Base-by-base conservation (phyloP, 2,113 vertebrate species). In the Pantherophis guttatus region DNA sequence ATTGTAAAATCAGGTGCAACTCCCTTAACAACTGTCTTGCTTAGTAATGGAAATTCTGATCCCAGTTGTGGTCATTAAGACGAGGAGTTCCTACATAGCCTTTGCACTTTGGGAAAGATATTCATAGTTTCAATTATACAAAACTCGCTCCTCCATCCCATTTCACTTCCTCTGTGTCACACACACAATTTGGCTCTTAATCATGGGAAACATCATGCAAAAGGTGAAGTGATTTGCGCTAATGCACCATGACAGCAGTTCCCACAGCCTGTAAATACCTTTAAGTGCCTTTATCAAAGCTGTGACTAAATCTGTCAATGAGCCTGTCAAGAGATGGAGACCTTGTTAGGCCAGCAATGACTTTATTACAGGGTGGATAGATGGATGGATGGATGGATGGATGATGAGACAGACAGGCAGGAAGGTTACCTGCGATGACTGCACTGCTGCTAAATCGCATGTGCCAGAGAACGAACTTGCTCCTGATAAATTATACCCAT, bases 181-280 rank as follows among this genome's bases (percentile, higher is more conserved):
- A 39, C 39, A 86, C 9, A 39, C 48, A 29, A 33, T 91, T 91
- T 85, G 87, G 87, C 81, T 55, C 90, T 48, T 92, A 85, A 90
- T 91, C 70, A 89, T 44, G 53, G 86, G 59, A 91, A 94, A 58
- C 52, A n/a, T 53, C 92, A 90, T 55, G 88, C 75, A 87, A 89
- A 55, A 92, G 85, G 90, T 91, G 87, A 94, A 57, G 23, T 58
- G 39, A 75, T 57, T 19, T 90, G 88, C 48, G 89, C 75, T 94
- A 94, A 95, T 95, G 86, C 65, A 55, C 86, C 39, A 86, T 94
- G 94, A 94, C 93, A 92, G 90, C 44, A 89, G 92, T 94, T 93
- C 94, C 89, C 91, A 91, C 54, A 87, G 59, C 88, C 53, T 88
- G 70, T 93, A 92, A 70, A 65, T 94, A 93, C 88, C 81, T 48